phyloP scores from a whole-genome alignment of 2,113 vertebrate genomes.

The Megaleporinus macrocephalus region DNA sequence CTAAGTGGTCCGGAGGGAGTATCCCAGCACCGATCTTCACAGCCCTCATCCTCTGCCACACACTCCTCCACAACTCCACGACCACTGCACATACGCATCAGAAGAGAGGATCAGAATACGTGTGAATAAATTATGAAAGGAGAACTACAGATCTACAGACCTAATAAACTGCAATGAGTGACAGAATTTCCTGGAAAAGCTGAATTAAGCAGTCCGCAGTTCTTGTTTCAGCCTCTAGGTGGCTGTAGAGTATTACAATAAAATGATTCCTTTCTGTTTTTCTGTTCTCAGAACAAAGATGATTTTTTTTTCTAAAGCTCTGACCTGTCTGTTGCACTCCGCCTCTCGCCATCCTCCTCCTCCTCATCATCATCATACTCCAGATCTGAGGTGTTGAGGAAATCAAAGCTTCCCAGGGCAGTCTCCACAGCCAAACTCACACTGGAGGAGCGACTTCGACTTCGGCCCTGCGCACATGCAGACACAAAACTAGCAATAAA shows the following conservation, averaged over 20 bases:
- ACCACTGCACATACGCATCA: conserved; percentile 26
- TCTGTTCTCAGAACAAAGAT: background rate
- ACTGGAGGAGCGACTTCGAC: conserved; percentile 87
- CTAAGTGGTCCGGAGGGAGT: conserved; percentile 79
- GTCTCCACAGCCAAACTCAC: conserved; percentile 92
- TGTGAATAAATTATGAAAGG: background rate
- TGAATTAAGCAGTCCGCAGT: background rate
- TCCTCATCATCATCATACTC: conserved; percentile 81
- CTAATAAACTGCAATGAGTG: background rate
- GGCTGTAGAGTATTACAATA: conserved; percentile 24
- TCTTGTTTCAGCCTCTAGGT: conserved; percentile 37
- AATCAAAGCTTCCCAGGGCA: conserved; percentile 93
- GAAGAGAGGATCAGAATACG: background rate
- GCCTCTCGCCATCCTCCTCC: conserved; percentile 56
- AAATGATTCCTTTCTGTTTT: background rate
- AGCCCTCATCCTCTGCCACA: conserved; percentile 50
- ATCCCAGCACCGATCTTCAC: conserved; percentile 68
- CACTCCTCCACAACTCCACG: conserved; percentile 31
- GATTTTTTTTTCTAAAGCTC: conserved; percentile 22
- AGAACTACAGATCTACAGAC: background rate
- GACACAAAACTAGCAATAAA: background rate
- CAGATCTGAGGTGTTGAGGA: conserved; percentile 89
- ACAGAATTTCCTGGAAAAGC: background rate
- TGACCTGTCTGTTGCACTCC: conserved; percentile 58
- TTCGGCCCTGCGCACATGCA: conserved; percentile 73